These are phyloP conservation scores for Isoperla grammatica DNA, from an alignment of 2,888 invertebrate species.

Conservation along the genomic window DNA sequence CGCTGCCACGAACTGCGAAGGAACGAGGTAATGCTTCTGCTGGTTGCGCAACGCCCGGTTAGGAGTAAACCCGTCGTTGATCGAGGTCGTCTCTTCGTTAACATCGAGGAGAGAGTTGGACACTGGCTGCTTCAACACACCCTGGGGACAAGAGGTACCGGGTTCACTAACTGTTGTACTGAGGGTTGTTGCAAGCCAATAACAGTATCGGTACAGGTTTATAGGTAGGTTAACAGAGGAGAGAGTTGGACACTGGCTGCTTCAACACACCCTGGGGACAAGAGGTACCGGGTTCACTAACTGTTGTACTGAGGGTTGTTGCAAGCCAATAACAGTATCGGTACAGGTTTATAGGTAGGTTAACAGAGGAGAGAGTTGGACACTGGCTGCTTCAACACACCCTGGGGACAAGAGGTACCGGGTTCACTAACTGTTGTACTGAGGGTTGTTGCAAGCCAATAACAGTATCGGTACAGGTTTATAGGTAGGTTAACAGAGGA, in stretches of 20 bases:
- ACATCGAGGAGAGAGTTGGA: not conserved
- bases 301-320: too few relatives aligned
- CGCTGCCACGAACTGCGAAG: conserved; percentile 8
- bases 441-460: too few relatives aligned
- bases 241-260: not conserved
- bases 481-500: too few relatives aligned
- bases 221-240: too few relatives aligned
- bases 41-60: conserved; percentile 2
- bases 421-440: too few relatives aligned
- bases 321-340: too few relatives aligned
- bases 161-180: too few relatives aligned
- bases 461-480: too few relatives aligned
- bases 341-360: too few relatives aligned
- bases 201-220: too few relatives aligned
- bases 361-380: not conserved
- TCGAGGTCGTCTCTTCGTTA: not conserved
- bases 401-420: not conserved
- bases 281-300: too few relatives aligned
- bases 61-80: not conserved
- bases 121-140: conserved; percentile 9
- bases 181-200: too few relatives aligned
- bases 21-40: conserved; percentile 4
- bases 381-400: conserved; percentile 9
- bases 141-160: not conserved
- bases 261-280: conserved; percentile 1